Base-by-base conservation (phyloP, 2,888 invertebrate genomes). In the Lottia scabra region DNA sequence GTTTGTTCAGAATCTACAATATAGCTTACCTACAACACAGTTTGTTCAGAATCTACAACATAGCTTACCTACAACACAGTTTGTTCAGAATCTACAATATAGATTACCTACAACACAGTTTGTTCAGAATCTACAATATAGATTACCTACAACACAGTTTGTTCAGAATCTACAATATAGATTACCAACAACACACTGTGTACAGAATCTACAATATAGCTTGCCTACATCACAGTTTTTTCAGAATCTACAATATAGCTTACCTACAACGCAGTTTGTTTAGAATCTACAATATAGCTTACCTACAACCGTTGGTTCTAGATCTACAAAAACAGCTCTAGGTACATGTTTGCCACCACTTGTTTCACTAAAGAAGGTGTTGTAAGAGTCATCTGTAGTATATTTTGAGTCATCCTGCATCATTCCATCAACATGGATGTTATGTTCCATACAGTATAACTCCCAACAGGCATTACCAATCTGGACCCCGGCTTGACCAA, bases 321-420 rank as follows among this genome's bases (percentile, higher is more conserved):
- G 56, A 56, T 56, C 56, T 13, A 56, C 56, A 56, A 56, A 56
- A 4, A 56, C 56, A 10, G 56, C 56, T 23, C 56, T 56, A 12
- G 56, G 56, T 10, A 56, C 56, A 13, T 56, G 56, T 56, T 56
- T 56, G 10, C 56, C 56, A 56, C 19, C 56, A 56, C 56, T 56
- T 8, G 56, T 56, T 23, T 56, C 56, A 23, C 56, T 56, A 23
- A 56, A 56, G 56, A 56, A 56, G 12, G 56, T 56, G 4, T 56
- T 56, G 23, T 56, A 56, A 12, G 56, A 56, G 23, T 56, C 56
- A 13, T 56, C 56, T 23, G 56, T n/a, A n/a, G n/a, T n/a, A n/a
- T n/a, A n/a, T n/a, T n/a, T n/a, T n/a, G n/a, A n/a, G n/a, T n/a
- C 56, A 56, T 56, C 56, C 23, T 56, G 56, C 56, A 56, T 56